Base-by-base conservation (phyloP, 1,140 invertebrate species). In the Heliconius eleuchia region DNA sequence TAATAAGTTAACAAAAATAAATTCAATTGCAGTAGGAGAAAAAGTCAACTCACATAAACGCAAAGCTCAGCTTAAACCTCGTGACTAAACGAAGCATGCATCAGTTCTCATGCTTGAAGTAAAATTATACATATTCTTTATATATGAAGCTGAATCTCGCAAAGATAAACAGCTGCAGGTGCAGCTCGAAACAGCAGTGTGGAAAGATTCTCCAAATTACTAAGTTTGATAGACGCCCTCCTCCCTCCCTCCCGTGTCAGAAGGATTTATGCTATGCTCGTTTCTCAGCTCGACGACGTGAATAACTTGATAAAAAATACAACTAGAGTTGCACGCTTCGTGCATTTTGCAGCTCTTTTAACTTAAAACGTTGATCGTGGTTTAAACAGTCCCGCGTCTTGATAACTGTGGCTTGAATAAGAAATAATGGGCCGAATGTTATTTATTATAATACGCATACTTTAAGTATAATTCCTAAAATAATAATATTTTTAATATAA, bases 281-380 rank as follows among this genome's bases (percentile, higher is more conserved):
- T 66, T 66, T 66, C 60, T 66, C 60, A 66, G 60, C 27, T 66
- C 60, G 11, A 16, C 60, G 60, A 66, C 9, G 60, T 27, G 60
- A 66, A 66, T 30, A 66, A 66, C 23, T 66, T 66, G 27, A 30
- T 66, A 66, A 66, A 66, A 66, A 60, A 11, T 9, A 30, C 13
- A 30, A 66, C 60, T 18, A 27, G 23, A 66, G 4, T 1, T 30
- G 60, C 60, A 30, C 11, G 23, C 8, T 30, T 27, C 60, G n/a
- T 66, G 60, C 23, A 66, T 27, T 66, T 66, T 66, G 60, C 60
- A 66, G 60, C 27, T 27, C 60, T 66, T 66, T 66, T 27, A 66
- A 9, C 9, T 66, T 66, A 9, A 66, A 66, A 66, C 23, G 60
- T 9, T 66, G n/a, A 34, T 34, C 4, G 34, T 34, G 34, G 4